Percentiles rank a stretch among this genome's conserved stretches.
phyloP scores from a whole-genome alignment of 2,797 vertebrate species.

The Bradypodion pumilum region DNA sequence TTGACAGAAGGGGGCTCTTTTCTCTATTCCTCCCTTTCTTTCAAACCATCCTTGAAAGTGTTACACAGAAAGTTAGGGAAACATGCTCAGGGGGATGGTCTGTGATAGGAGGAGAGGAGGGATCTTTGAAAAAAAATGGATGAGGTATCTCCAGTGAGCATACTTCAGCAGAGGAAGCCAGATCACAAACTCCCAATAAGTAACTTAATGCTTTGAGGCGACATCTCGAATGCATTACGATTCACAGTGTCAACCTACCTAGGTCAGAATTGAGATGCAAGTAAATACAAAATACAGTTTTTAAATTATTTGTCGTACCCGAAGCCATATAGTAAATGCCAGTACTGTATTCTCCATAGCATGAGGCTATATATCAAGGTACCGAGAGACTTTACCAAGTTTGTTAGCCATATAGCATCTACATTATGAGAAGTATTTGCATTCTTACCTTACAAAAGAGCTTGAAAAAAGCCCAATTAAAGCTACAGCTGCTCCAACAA shows the following conservation, averaged over 20 bases:
- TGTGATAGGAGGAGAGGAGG: not conserved
- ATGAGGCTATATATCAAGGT: not conserved
- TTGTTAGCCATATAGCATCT: not conserved
- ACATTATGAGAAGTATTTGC: not conserved
- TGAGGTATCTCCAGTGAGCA: not conserved
- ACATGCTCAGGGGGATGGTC: not conserved
- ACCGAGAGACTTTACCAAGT: not conserved
- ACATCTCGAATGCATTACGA: not conserved
- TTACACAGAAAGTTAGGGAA: not conserved
- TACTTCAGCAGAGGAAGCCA: not conserved
- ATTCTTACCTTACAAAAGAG: slow-evolving; percentile 90
- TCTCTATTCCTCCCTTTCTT: not conserved
- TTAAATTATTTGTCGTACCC: not conserved
- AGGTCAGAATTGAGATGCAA: not conserved
- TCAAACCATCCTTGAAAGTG: not conserved
- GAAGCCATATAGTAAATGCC: not conserved
- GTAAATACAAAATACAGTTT: not conserved
- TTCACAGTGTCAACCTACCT: not conserved
- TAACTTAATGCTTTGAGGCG: not conserved
- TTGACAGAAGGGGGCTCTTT: not conserved
- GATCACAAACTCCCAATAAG: not conserved
- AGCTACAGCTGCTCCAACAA: slow-evolving; percentile 87
- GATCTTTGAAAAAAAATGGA: not conserved
- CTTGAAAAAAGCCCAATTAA: slow-evolving; percentile 88
- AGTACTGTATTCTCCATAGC: not conserved